Base-by-base conservation (phyloP, 2,888 invertebrate species). In the Noctua pronuba region DNA sequence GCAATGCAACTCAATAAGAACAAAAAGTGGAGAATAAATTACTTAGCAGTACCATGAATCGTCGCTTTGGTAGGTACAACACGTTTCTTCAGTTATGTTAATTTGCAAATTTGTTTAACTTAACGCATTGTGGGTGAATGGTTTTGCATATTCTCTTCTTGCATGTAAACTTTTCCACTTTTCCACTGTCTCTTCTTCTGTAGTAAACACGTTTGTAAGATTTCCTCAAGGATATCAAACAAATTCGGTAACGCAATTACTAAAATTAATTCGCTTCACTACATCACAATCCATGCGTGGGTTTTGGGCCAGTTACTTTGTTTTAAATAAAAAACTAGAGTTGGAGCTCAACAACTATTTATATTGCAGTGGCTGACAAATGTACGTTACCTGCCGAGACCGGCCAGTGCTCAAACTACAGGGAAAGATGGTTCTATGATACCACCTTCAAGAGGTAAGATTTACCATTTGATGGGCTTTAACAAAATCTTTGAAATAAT, bases 361-460 rank as follows among this genome's bases (percentile, higher is more conserved):
- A 64, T 41, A 41, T 41, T 41, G 11, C 92, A 94, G 94, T 91
- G 41, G 92, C 93, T 86, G 95, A 94, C 88, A 95, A 97, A 60
- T 99, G 99, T 92, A 97, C 98, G 69, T 96, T 98, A 85, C 98
- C 98, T 0, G 98, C 98, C 3, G 97, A 97, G 78, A 96, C 97
- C 77, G 99, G 99, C 21, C 98, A 98, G 62, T 99, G 99, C 89
- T 97, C 97, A 75, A 97, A 98, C 88, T 98, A 98, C 91, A 97
- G 97, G 8, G 96, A 97, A 81, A 97, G 97, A 79, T 99, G 98
- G 98, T 99, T 98, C 96, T 99, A 97, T 94, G 98, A 99, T 92
- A 98, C 98, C 0, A 97, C 97, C 89, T 97, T 97, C 68, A 97
- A 97, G 80, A 96, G 92, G 95, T 95, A 66, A 89, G 89, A 62